These are phyloP conservation scores for Bombus haemorrhoidalis DNA, from an alignment of 1,140 invertebrate genomes.

Conservation along the genomic window DNA sequence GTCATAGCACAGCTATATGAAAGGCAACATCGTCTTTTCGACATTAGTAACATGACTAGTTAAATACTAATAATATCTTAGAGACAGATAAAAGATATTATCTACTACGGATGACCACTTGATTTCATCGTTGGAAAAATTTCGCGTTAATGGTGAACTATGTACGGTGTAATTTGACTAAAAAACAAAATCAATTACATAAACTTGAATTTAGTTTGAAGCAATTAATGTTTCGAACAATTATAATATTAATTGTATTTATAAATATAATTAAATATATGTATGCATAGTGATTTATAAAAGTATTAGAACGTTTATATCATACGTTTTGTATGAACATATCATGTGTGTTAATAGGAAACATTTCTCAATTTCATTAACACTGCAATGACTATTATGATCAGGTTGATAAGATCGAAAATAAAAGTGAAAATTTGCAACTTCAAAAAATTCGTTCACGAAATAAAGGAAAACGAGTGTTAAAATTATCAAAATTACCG, in stretches of 20 bases:
- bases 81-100: too few relatives aligned
- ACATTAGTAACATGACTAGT: background rate
- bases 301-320: too few relatives aligned
- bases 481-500: background rate
- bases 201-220: too few relatives aligned
- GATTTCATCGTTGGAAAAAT: background rate
- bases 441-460: background rate
- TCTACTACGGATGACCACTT: background rate
- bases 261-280: too few relatives aligned
- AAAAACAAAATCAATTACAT: background rate
- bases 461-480: background rate
- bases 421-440: background rate
- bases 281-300: too few relatives aligned
- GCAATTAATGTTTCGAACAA: too few relatives aligned
- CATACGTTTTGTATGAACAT: too few relatives aligned
- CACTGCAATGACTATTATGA: too few relatives aligned
- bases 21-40: slow-evolving; percentile 10
- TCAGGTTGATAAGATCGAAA: background rate
- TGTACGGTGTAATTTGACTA: background rate
- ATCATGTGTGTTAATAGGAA: too few relatives aligned
- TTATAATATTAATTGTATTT: too few relatives aligned
- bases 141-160: background rate
- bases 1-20: background rate
- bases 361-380: too few relatives aligned
- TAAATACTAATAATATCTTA: too few relatives aligned